These are phyloP conservation scores for Tonatia bakeri DNA, from an alignment of 2,113 vertebrate species.

Conservation along the genomic window DNA sequence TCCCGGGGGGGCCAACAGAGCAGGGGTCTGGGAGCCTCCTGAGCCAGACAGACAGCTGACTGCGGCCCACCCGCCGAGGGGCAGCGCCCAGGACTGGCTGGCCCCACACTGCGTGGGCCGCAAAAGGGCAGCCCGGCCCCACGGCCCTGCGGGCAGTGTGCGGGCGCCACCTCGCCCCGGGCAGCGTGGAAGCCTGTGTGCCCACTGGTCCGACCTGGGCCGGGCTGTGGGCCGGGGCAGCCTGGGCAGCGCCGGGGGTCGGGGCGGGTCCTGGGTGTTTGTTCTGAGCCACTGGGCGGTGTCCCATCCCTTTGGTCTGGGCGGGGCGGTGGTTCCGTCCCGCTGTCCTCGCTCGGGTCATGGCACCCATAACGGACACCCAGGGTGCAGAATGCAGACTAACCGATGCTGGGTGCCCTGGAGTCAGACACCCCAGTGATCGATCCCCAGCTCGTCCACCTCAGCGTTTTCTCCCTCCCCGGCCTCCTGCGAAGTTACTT, in stretches of 20 bases:
- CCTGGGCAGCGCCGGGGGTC: rapidly evolving
- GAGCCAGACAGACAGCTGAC: neutral
- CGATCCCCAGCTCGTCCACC: neutral
- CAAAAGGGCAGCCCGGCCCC: neutral
- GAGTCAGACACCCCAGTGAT: rapidly evolving
- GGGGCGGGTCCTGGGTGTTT: neutral
- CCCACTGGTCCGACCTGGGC: neutral
- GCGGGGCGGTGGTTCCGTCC: no score
- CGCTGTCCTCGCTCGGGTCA: neutral
- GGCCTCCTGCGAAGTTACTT: rapidly evolving
- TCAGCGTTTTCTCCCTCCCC: rapidly evolving
- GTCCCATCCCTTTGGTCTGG: neutral
- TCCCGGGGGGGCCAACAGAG: no score
- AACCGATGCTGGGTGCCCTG: rapidly evolving
- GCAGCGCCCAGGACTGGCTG: neutral
- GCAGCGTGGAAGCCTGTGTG: no score
- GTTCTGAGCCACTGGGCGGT: neutral
- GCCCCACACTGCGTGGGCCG: neutral
- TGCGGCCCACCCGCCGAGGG: rapidly evolving
- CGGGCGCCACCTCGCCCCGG: no score
- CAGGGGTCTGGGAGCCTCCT: neutral
- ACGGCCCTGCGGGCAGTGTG: rapidly evolving
- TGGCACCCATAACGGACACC: neutral
- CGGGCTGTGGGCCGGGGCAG: neutral
- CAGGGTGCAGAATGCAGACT: rapidly evolving